phyloP scores from a whole-genome alignment of 2,888 invertebrate genomes.

The Drosophila mimetica region DNA sequence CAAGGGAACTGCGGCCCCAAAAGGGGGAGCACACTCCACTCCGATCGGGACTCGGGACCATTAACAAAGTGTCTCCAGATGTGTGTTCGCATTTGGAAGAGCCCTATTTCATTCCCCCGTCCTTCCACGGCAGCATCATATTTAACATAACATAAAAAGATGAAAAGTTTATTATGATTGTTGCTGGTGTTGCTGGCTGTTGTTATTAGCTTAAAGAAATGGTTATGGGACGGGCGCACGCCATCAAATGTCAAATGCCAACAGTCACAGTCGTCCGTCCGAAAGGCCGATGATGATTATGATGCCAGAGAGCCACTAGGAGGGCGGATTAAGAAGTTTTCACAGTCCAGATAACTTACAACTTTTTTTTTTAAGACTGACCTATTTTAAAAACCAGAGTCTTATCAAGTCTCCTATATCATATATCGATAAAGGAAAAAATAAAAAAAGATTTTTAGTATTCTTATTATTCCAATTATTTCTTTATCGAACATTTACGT shows the following conservation, averaged over 20 bases:
- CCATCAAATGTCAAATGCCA: conserved; percentile 73
- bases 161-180: conserved; percentile 79
- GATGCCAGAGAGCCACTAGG: conserved; percentile 10
- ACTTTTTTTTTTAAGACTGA: no score
- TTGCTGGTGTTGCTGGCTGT: conserved; percentile 45
- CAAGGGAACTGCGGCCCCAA: conserved; percentile 11
- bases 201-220: conserved; percentile 76
- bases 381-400: no score
- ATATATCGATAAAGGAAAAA: no score
- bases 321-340: conserved; percentile 1
- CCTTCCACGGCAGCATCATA: conserved; percentile 57
- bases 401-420: no score
- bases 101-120: conserved; percentile 4
- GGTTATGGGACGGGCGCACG: conserved; percentile 72
- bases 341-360: no score
- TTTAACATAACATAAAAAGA: conserved; percentile 75
- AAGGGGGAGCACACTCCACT: conserved; percentile 32
- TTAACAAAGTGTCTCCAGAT: conserved; percentile 79
- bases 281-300: conserved; percentile 23
- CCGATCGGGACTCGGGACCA: conserved; percentile 47
- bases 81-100: conserved; percentile 45
- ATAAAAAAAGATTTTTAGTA: no score
- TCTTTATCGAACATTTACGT: no score
- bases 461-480: no score
- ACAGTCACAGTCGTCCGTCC: conserved; percentile 62